Base-by-base conservation (phyloP, 2,888 invertebrate species). In the Spisula solida region DNA sequence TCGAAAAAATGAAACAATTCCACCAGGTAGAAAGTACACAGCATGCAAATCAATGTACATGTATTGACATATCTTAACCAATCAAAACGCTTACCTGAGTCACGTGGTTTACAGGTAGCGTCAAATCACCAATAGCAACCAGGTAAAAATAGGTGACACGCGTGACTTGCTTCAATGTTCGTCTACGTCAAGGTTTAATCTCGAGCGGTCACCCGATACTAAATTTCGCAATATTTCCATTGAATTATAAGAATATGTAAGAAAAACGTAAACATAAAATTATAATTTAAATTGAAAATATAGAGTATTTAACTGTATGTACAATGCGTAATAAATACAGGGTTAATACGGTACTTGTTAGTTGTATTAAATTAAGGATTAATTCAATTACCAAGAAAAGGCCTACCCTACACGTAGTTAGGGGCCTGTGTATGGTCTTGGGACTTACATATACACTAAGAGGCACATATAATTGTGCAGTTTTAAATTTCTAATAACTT, bases 51-150 rank as follows among this genome's bases (percentile, higher is more conserved):
- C 66, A 47, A 82, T 47, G 56, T 66, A 82, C 66, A 66, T 82
- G 82, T 82, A 82, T 66, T 66, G 25, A 29, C 29, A 41, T 12
- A 55, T 41, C 47, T 82, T 47, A 47, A 25, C 82, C 82, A 82
- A 82, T 82, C 20, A 82, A 10, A 66, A 34, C 66, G 47, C 12
- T 12, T 41, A 18, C 18, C 31, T 55, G 56, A 20, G 31, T 82
- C 82, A 82, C 66, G 66, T 82, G 82, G 31, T 47, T 66, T 66
- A n/a, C 66, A 2, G 34, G 14, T 20, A 31, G 82, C 82, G 82
- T 82, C 82, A 25, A 41, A 56, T 66, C 66, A 14, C 82, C 82
- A 82, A 47, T 82, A 47, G 82, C 56, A 66, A 82, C 82, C 82
- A 82, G 82, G 66, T 82, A 66, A 34, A 81, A 56, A 55, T 55